Conservation (phyloP, 1,140 invertebrate genomes). For the Cherax quadricarinatus region DNA sequence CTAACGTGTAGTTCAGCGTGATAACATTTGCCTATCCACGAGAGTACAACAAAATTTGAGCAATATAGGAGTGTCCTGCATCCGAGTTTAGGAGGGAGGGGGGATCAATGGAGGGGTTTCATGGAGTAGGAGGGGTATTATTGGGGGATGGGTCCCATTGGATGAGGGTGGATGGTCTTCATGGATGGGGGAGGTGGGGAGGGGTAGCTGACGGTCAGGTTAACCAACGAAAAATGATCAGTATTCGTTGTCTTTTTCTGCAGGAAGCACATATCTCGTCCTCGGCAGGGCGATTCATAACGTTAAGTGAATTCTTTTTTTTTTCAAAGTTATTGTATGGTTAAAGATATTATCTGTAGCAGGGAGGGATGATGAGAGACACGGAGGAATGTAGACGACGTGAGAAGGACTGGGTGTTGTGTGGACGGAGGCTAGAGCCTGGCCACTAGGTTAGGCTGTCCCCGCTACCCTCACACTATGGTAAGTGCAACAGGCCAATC, state of each 20-base stretch:
- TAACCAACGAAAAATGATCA: constrained; percentile 54
- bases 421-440: constrained; percentile 9
- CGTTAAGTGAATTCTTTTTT: constrained; percentile 25
- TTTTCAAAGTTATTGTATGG: not conserved
- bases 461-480: not conserved
- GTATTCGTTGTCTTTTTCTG: constrained; percentile 54
- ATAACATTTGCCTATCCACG: not conserved
- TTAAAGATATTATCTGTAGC: not conserved
- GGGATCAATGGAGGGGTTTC: not conserved
- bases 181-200: not conserved
- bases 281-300: not conserved
- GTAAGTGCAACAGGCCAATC: not conserved
- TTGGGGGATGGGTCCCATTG: too few species aligned
- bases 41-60: not conserved
- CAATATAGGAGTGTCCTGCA: not conserved
- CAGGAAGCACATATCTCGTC: constrained; percentile 12
- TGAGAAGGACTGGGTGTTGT: not conserved
- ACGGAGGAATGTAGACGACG: constrained; percentile 8
- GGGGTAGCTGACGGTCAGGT: constrained; percentile 22
- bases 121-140: not conserved
- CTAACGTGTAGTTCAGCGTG: too few species aligned
- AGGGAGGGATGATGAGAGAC: constrained; percentile 21
- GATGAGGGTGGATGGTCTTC: too few species aligned
- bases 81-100: not conserved
- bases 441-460: not conserved